Percentiles rank a stretch among this genome's conserved stretches.
Evolutionary conservation across 2,797 vertebrate genomes (phyloP).

Genomic region (Falco concolor): DNA sequence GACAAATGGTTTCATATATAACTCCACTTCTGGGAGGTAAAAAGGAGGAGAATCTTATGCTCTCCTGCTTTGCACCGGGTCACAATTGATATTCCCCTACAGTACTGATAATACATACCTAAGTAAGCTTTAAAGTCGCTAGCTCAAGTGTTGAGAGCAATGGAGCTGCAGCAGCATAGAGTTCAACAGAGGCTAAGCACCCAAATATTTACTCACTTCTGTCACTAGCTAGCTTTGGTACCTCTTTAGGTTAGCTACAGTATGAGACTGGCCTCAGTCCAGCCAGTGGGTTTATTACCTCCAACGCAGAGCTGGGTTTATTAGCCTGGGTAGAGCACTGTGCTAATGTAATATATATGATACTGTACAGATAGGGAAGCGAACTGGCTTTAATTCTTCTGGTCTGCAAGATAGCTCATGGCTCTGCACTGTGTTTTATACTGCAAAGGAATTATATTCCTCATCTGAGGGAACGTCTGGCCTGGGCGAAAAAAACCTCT

Average conservation of each 20-base stretch:
- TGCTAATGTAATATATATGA: not conserved
- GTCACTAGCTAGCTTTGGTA: not conserved
- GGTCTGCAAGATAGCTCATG: not conserved
- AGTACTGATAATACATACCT: not conserved
- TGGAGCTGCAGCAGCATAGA: not conserved
- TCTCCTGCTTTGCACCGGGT: not conserved
- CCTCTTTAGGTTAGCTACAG: not conserved
- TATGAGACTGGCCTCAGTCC: not conserved
- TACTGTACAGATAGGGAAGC: not conserved
- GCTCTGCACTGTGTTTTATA: not conserved
- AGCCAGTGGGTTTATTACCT: not conserved
- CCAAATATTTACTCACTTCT: not conserved
- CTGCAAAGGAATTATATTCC: not conserved
- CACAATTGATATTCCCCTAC: not conserved
- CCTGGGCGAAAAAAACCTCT: not conserved
- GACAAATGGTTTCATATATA: not conserved
- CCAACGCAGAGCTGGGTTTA: not conserved
- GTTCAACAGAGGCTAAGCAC: not conserved
- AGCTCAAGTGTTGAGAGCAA: not conserved
- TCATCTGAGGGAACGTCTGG: not conserved
- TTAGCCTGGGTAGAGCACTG: not conserved
- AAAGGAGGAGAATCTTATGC: not conserved
- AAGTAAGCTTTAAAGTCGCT: not conserved
- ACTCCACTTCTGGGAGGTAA: not conserved
- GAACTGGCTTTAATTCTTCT: slow-evolving; percentile 16